Conservation (phyloP, 2,797 vertebrate species). For the Perdix hodgsoniae region DNA sequence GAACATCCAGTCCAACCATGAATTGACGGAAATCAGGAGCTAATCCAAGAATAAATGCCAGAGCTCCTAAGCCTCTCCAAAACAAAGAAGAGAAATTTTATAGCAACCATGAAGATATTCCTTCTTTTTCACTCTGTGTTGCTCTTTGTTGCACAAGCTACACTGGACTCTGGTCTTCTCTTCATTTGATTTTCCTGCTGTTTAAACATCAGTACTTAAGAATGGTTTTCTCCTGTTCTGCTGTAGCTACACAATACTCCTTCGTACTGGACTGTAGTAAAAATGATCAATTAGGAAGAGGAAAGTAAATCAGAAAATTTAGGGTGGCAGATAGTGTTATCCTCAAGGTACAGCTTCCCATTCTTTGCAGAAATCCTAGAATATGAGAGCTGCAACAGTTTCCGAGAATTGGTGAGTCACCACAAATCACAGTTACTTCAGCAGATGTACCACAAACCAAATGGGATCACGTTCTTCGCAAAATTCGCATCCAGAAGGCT, state of each 20-base stretch:
- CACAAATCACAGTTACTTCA: neutral
- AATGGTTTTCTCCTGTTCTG: neutral
- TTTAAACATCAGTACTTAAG: neutral
- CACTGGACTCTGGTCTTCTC: neutral
- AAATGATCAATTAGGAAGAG: fast-evolving
- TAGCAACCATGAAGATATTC: neutral
- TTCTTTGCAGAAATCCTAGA: neutral
- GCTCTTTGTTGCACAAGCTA: neutral
- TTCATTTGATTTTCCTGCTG: neutral
- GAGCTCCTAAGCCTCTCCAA: neutral
- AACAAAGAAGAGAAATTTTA: neutral
- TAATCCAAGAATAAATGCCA: neutral
- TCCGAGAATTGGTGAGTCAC: neutral
- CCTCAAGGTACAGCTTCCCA: neutral
- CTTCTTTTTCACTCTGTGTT: neutral
- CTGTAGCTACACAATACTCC: neutral
- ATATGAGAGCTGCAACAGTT: neutral
- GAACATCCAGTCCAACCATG: neutral
- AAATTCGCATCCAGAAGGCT: neutral
- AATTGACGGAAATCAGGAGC: neutral
- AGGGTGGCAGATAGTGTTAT: neutral
- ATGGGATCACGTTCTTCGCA: neutral
- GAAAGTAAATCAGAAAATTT: neutral
- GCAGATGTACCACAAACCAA: neutral
- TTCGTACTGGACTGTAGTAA: neutral